These are phyloP conservation scores for Sphenopsis melanotis DNA, from an alignment of 2,797 vertebrate species.

Conservation along the genomic window DNA sequence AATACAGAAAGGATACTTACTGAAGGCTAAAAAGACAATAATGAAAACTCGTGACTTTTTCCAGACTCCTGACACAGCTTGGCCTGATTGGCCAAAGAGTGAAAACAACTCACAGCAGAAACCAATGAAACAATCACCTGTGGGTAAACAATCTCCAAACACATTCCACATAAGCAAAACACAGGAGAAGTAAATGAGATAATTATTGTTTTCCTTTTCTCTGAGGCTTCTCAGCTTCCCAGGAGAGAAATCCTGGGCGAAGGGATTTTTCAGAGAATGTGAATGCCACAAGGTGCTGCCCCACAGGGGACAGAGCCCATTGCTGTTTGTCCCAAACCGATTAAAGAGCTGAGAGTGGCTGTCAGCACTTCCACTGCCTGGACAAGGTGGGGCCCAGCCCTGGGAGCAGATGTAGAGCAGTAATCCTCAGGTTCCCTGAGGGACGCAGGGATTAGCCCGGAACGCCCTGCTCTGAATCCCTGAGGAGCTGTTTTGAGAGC, in stretches of 20 bases:
- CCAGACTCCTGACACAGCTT: neutral
- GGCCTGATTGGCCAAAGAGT: neutral
- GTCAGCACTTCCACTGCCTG: neutral
- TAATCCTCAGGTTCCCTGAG: slow-evolving; percentile 29
- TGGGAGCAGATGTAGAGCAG: slow-evolving; percentile 14
- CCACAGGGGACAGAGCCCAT: neutral
- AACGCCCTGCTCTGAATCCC: slow-evolving; percentile 30
- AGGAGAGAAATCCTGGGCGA: accelerated
- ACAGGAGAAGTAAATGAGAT: neutral
- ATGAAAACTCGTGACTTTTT: neutral
- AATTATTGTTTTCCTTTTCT: neutral
- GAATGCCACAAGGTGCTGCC: neutral
- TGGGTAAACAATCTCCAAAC: neutral
- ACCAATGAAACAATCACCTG: neutral
- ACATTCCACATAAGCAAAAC: neutral
- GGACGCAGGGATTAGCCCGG: neutral
- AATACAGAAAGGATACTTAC: neutral
- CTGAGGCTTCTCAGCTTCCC: neutral
- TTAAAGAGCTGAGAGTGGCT: slow-evolving; percentile 7
- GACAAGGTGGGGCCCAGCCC: slow-evolving; percentile 17
- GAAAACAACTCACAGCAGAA: neutral
- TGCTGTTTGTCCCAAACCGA: neutral
- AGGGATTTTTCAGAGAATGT: neutral
- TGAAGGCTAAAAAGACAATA: neutral
- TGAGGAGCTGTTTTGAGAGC: slow-evolving; percentile 21